Conservation (phyloP, 2,888 invertebrate genomes). For the Aromia moschata region DNA sequence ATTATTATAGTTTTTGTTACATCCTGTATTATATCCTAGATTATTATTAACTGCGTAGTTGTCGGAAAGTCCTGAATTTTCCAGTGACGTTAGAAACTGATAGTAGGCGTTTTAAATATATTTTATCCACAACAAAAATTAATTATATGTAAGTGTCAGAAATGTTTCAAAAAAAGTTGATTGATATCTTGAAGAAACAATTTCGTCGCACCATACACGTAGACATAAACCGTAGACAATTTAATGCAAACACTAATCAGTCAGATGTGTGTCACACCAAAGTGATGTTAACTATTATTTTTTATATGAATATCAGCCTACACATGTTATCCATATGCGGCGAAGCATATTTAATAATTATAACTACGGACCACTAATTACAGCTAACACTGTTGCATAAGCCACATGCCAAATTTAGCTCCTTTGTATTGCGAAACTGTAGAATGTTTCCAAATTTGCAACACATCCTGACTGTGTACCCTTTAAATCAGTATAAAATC, state of each 20-base stretch:
- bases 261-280: background rate
- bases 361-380: background rate
- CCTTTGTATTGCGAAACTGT: background rate
- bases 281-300: background rate
- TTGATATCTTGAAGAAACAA: background rate
- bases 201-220: background rate
- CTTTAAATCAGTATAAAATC: slow-evolving; percentile 11
- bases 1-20: too few species aligned
- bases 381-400: background rate
- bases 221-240: too few species aligned
- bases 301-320: background rate
- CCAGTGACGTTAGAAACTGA: too few species aligned
- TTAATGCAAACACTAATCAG: too few species aligned
- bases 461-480: background rate
- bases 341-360: background rate
- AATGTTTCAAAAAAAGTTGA: too few species aligned
- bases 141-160: too few species aligned
- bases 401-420: background rate
- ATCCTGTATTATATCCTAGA: too few species aligned
- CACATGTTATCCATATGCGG: background rate
- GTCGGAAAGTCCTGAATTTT: too few species aligned
- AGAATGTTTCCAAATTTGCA: background rate
- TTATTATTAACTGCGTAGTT: too few species aligned
- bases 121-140: too few species aligned
- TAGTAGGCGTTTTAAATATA: too few species aligned